phyloP scores from a whole-genome alignment of 2,888 invertebrate species.

The Biston stratarius region DNA sequence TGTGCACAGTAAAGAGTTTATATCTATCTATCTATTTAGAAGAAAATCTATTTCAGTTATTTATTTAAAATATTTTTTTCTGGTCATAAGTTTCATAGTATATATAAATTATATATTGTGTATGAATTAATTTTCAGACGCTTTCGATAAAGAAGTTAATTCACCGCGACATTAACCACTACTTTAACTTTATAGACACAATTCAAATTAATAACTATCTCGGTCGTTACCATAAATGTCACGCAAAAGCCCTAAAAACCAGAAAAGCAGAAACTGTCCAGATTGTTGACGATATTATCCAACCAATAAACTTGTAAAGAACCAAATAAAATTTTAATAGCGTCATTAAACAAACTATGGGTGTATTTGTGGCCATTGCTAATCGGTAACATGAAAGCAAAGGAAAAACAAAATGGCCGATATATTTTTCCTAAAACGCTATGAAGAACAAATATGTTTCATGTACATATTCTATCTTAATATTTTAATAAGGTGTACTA shows the following conservation, averaged over 20 bases:
- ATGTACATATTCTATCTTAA: not conserved
- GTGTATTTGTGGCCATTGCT: conserved; percentile 21
- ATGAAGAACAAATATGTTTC: no score
- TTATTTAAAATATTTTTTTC: no score
- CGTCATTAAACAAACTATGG: conserved; percentile 29
- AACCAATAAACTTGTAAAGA: conserved; percentile 32
- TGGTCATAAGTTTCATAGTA: no score
- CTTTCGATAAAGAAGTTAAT: not conserved
- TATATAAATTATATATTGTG: no score
- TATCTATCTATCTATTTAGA: no score
- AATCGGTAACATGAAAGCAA: conserved; percentile 25
- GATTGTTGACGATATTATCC: conserved; percentile 33
- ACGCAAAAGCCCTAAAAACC: conserved; percentile 26
- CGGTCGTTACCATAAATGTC: conserved; percentile 28
- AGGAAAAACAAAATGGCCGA: conserved; percentile 19
- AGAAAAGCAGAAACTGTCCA: conserved; percentile 24
- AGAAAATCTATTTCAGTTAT: no score
- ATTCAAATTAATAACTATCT: conserved; percentile 25
- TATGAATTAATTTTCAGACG: no score
- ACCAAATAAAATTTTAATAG: conserved; percentile 32
- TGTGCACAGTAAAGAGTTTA: no score
- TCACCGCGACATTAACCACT: not conserved
- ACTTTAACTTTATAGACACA: conserved; percentile 9
- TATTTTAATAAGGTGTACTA: no score
- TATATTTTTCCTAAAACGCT: no score